These are phyloP conservation scores for Linurgus olivaceus DNA, from an alignment of 2,797 vertebrate species.

Conservation along the genomic window DNA sequence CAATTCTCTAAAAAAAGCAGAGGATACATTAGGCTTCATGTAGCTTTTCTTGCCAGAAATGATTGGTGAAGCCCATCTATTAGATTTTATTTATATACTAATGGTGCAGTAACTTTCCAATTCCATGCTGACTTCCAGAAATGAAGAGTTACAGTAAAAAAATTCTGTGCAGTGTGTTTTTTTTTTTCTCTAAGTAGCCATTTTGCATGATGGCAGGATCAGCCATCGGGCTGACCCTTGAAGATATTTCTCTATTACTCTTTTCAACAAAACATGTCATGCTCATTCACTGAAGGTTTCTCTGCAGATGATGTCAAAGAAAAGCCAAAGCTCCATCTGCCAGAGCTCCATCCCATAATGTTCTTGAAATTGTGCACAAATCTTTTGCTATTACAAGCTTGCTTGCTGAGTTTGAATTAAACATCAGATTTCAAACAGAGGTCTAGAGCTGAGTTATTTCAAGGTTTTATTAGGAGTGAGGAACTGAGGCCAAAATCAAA, in stretches of 20 bases:
- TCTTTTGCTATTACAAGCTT: not conserved
- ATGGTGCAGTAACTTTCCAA: constrained; percentile 23
- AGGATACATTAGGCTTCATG: not conserved
- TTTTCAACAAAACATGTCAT: not conserved
- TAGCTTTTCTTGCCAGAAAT: constrained; percentile 45
- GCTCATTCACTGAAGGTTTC: not conserved
- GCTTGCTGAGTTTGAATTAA: not conserved
- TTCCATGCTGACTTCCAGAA: constrained; percentile 14
- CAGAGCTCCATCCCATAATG: not conserved
- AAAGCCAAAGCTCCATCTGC: not conserved
- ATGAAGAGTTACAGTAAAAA: not conserved
- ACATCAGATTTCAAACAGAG: not conserved
- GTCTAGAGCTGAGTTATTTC: not conserved
- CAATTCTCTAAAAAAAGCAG: constrained; percentile 38
- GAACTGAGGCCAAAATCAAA: not conserved
- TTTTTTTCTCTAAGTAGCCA: not conserved
- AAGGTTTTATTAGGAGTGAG: not conserved
- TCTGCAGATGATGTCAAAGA: not conserved
- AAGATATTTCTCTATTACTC: not conserved
- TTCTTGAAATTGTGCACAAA: not conserved
- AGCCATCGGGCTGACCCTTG: not conserved
- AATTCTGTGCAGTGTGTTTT: fast-evolving
- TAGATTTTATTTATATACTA: constrained; percentile 43
- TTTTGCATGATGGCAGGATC: not conserved
- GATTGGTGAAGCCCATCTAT: constrained; percentile 20